Evolutionary conservation across 2,113 vertebrate genomes (phyloP).

Genomic region (Proterorhinus semilunaris): DNA sequence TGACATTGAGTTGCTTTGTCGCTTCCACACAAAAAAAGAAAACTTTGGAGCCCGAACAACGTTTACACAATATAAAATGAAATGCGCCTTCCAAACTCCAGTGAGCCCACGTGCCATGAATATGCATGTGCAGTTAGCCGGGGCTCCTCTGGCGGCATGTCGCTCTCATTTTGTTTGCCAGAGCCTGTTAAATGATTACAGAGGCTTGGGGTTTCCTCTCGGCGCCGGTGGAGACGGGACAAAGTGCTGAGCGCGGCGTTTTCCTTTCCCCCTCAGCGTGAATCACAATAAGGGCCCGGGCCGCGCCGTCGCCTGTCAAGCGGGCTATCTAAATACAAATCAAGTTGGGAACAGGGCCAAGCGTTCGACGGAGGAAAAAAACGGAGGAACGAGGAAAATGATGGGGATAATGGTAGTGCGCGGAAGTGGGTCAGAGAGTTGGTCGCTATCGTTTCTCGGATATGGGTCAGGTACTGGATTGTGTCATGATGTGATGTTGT

Average conservation of each 20-base stretch:
- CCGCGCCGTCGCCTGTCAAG: neutral
- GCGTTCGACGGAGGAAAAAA: neutral
- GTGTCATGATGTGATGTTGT: too few relatives aligned
- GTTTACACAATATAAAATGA: neutral
- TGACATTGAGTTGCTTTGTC: too few relatives aligned
- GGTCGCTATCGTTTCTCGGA: neutral
- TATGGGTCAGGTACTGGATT: too few relatives aligned
- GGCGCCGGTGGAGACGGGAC: neutral
- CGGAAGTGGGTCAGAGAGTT: neutral
- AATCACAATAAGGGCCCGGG: conserved; percentile 23
- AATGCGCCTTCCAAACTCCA: neutral
- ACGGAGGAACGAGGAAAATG: neutral
- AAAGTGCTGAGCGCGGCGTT: conserved; percentile 23
- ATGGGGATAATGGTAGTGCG: neutral
- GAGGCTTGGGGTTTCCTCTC: conserved; percentile 12
- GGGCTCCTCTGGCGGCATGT: neutral
- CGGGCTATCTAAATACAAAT: neutral
- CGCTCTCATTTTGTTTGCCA: conserved; percentile 8
- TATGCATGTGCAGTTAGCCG: neutral
- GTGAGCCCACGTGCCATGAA: neutral
- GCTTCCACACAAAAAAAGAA: too few relatives aligned
- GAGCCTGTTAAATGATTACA: conserved; percentile 11
- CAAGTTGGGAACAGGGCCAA: neutral
- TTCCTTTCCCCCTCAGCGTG: conserved; percentile 3
- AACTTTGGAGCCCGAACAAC: neutral